Evolutionary conservation across 2,888 invertebrate species (phyloP).

Genomic region (Pantelozetes paolii): DNA sequence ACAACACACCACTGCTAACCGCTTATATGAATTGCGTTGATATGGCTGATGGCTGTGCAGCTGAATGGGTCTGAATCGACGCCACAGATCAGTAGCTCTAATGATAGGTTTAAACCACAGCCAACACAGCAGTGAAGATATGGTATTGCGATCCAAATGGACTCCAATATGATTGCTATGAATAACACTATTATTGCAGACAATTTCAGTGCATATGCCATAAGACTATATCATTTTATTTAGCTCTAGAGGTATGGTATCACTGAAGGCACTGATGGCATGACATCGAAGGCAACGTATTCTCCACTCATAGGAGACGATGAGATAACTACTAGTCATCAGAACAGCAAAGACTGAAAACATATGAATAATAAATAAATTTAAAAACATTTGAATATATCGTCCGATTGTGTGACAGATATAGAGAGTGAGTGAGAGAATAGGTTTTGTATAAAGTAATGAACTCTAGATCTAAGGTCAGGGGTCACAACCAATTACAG

Average conservation of each 20-base stretch:
- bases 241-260: background rate
- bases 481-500: background rate
- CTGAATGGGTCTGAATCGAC: slow-evolving; percentile 30
- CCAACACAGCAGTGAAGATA: slow-evolving; percentile 24
- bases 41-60: slow-evolving; percentile 12
- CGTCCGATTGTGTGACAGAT: slow-evolving; percentile 11
- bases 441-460: background rate
- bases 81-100: slow-evolving; percentile 42
- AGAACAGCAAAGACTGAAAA: background rate
- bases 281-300: background rate
- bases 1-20: slow-evolving; percentile 9
- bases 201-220: background rate
- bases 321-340: slow-evolving; percentile 26
- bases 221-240: background rate
- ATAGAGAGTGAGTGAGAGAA: background rate
- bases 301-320: slow-evolving; percentile 5
- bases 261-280: background rate
- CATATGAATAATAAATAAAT: slow-evolving; percentile 11
- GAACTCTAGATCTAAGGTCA: background rate
- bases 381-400: background rate
- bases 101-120: slow-evolving; percentile 40
- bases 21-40: slow-evolving; percentile 25
- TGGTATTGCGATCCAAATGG: slow-evolving; percentile 30
- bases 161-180: slow-evolving; percentile 9
- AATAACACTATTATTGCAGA: background rate